Base-by-base conservation (phyloP, 2,797 vertebrate species). In the Luscinia megarhynchos region DNA sequence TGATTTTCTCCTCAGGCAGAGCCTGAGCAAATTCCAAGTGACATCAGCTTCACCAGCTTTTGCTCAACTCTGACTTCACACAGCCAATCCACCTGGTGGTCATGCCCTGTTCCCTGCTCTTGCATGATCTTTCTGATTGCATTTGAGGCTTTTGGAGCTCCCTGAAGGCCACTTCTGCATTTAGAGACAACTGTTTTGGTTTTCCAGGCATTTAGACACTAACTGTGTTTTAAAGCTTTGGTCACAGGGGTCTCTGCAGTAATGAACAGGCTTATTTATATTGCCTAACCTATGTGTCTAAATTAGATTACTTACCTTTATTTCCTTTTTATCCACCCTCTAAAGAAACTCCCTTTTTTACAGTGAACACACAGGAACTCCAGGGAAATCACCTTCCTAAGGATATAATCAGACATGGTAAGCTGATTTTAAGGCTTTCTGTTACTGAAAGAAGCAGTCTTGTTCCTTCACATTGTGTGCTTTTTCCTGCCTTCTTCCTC, bases 171-270 rank as follows among this genome's bases (percentile, higher is more conserved):
- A 8, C 5, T 89, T 57, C 72, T 74, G 34, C 84, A 76, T 62
- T 36, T 73, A 76, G 30, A 84, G 34, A 66, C 11, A 41, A 48
- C 15, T 30, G 45, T 34, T 86, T 57, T 10, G 2, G 15, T 79
- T 76, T 93, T 63, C 48, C 11, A 10, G 14, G 43, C 36, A 69
- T 72, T 88, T 51, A 66, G 57, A 64, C 43, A 46, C n/a, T 83
- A 85, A 83, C 10, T 61, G n/a, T 43, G 19, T 55, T 92, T 78
- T 81, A 91, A 81, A 81, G 59, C 54, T 90, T 90, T 94, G 70
- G 54, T 64, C 84, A 80, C 32, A 55, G 26, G 46, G 68, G 16
- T 69, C 87, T 86, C 76, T 76, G 45, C 38, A 54, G 64, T 75
- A 73, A 95, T 90, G n/a, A 86, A 63, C 36, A 61, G 30, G 16